Base-by-base conservation (phyloP, 2,888 invertebrate genomes). In the Sussaba pulchella region DNA sequence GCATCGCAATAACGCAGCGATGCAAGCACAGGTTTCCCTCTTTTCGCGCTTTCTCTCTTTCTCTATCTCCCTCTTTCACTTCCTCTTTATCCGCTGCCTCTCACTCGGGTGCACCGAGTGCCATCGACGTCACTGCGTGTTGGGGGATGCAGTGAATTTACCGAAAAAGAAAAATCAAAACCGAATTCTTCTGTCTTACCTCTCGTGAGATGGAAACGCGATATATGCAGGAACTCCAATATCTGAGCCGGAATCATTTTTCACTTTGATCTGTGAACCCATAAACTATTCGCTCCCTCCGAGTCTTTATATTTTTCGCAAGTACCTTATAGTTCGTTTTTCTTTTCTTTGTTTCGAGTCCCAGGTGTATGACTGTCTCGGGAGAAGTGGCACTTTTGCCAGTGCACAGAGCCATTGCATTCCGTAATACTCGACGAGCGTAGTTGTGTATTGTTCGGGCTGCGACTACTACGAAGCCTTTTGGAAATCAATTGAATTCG, bases 191-290 rank as follows among this genome's bases (percentile, higher is more conserved):
- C 24, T 66, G 19, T 50, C n/a, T 36, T 14, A 50, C 26, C 52
- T 4, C 12, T n/a, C 6, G 12, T 10, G 10, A n/a, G 1, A 3
- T 21, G 17, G 9, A 12, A n/a, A 21, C 6, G 31, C 8, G 17
- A 6, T 36, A 45, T 45, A 41, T 21, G 64, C n/a, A n/a, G 31
- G 59, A 70, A 61, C 57, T 39, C 14, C 17, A 21, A 67, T n/a
- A 67, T 73, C 52, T 19, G 36, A 69, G n/a, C 31, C 52, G 52
- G 43, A 67, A 78, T 67, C 73, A 31, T 54, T 61, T 61, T 73
- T 52, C 52, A 14, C 72, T 78, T 78, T 78, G 72, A 78, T 73
- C 43, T 45, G 21, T 36, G 36, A 17, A n/a, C n/a, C 66, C n/a
- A n/a, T n/a, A n/a, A 26, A 21, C 14, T 10, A 52, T 52, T 17